Evolutionary conservation across 2,113 vertebrate species (phyloP), one percentile per base, ranked within the genome.

Genomic region (Aythya baeri): DNA sequence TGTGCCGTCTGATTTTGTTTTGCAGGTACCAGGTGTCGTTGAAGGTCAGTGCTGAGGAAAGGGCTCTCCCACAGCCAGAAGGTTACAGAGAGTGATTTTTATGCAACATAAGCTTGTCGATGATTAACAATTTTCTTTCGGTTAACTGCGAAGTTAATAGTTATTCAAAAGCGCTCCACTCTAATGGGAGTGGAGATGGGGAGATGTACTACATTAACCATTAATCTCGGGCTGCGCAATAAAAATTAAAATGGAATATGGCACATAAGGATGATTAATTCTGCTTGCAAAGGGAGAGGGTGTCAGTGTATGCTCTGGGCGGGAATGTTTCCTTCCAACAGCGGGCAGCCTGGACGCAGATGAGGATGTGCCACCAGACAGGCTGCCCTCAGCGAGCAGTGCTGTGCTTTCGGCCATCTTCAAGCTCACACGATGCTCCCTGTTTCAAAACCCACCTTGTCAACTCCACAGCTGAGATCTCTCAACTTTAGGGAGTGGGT

Each of bases 71-170:
- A 93, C 96, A 90, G 75, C n/a, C 27, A 17, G 91, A 97, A 97
- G 96, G 93, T 96, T 92, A 94, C 83, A 87, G 72, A 94, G 95
- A 96, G 88, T 5, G 29, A 70, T 95, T 97, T 97, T 97, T 95
- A 97, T 96, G 97, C 96, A 97, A 93, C 93, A 88, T 61, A 91
- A 96, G 88, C 91, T 93, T 77, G 97, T 97, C 94, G 94, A 98
- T 98, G 91, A 98, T 98, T 98, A 98, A 98, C 96, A 38, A 41
- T 93, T 94, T 97, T 95, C 94, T 97, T 97, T 96, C 93, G 27
- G 97, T 98, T 97, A 97, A 97, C 96, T 5, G 20, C 57, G 44
- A 96, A 97, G 97, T 98, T 98, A 97, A 98, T 97, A 94, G 94
- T 97, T 97, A 97, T 94, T 97, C 97, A 96, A 95, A 97, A 97